Percentiles rank a stretch among this genome's conserved stretches.
Conservation (phyloP, 2,113 vertebrate species). For the Amia ocellicauda region DNA sequence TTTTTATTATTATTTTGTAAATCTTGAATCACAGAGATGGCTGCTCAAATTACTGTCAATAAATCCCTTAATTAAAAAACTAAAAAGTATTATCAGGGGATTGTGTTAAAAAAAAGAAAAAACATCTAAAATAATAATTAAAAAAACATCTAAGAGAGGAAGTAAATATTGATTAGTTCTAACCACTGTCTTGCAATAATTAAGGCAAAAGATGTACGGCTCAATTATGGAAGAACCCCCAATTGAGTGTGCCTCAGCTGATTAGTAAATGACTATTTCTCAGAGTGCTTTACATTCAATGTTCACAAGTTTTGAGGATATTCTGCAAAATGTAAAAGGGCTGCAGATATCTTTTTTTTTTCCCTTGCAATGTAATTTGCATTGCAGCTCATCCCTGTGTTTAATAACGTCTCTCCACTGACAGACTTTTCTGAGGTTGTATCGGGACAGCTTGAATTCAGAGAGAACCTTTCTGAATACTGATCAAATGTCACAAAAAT, state of each 20-base stretch:
- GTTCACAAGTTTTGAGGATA: background rate
- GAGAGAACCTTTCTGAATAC: background rate
- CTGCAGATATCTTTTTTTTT: background rate
- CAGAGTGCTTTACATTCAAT: background rate
- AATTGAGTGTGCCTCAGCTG: background rate
- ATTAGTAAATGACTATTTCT: background rate
- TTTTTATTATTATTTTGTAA: too few species aligned
- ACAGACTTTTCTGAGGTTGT: background rate
- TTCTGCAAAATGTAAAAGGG: background rate
- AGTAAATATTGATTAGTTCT: constrained; percentile 9
- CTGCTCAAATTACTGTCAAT: too few species aligned
- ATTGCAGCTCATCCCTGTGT: background rate
- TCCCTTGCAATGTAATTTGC: background rate
- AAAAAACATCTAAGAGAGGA: background rate
- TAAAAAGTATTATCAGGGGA: too few species aligned
- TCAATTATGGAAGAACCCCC: background rate
- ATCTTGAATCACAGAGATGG: too few species aligned
- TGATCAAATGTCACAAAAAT: background rate
- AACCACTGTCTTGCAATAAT: constrained; percentile 9
- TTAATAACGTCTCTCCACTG: background rate
- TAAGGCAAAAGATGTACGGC: constrained; percentile 1
- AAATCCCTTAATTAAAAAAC: too few species aligned
- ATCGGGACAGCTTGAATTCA: background rate
- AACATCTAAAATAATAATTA: background rate
- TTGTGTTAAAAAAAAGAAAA: background rate